Evolutionary conservation across 2,113 vertebrate species (phyloP).

Genomic region (Lepisosteus oculatus): DNA sequence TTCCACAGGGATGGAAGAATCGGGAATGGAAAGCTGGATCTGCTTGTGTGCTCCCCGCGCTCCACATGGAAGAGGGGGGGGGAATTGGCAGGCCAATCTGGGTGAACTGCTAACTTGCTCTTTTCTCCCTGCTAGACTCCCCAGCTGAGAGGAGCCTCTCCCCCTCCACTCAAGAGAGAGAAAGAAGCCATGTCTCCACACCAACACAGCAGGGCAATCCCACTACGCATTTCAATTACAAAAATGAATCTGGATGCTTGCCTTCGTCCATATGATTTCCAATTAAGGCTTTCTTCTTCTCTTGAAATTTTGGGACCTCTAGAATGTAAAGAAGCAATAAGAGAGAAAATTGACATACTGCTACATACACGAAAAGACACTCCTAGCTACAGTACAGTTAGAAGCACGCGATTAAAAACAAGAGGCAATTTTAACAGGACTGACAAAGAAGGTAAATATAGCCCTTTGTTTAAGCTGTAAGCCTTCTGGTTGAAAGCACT

Average conservation of each 20-base stretch:
- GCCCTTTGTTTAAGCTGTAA: too few species aligned
- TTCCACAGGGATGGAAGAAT: too few species aligned
- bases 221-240: neutral
- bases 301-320: conserved; percentile 73
- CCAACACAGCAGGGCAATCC: neutral
- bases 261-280: conserved; percentile 82
- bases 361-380: neutral
- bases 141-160: too few species aligned
- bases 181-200: neutral
- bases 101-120: neutral
- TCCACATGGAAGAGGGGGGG: conserved; percentile 13
- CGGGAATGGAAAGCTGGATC: too few species aligned
- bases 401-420: too few species aligned
- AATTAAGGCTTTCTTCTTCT: conserved; percentile 67
- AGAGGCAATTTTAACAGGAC: too few species aligned
- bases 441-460: too few species aligned
- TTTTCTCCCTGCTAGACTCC: too few species aligned
- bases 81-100: conserved; percentile 2
- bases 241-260: conserved; percentile 28
- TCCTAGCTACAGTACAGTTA: neutral
- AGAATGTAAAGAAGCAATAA: conserved; percentile 24
- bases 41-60: too few species aligned
- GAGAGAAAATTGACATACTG: neutral
- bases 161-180: too few species aligned
- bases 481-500: too few species aligned